Evolutionary conservation across 2,113 vertebrate genomes (phyloP), one percentile per base, ranked within the genome.

Genomic region (Saguinus imperator): DNA sequence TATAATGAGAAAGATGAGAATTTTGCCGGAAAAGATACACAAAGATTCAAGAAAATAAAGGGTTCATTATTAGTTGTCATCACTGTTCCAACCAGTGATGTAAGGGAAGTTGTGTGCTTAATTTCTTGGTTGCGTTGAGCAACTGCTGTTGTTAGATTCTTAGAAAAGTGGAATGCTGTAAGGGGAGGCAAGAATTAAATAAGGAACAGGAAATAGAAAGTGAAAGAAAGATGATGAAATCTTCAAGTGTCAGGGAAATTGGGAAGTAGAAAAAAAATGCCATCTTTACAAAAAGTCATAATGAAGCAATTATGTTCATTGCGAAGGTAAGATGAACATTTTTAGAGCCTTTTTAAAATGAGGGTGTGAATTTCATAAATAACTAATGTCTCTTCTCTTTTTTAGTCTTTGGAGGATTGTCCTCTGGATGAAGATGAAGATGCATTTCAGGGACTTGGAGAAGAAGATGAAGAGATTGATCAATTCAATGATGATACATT

Each of bases 401-500:
- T 87, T n/a, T 82, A 99, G 99, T 99, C 99, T 98, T 98, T 99
- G 94, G 99, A 99, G 98, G 99, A 99, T 98, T 99, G 99, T 97
- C 99, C 99, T 55, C 97, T 99, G 98, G 99, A 99, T 98, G 99
- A 99, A 94, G 99, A 99, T 95, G 99, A 99, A 97, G 99, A 99
- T 13, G 98, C 98, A 1, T 99, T 99, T 97, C 99, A 98, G 72
- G 99, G 97, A 55, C 95, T 99, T 96, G 98, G 98, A 70, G 99
- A 99, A 91, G 99, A 99, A 87, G 99, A 99, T 95, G 99, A 99
- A 97, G 99, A 99, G 90, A 99, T 99, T 0, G 99, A 99, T 98
- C 99, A 99, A 94, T 99, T 99, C 97, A 99, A 99, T 1, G 99
- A 99, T 13, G 99, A 99, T 97, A 99, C 99, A 0, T 99, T 99